A percentile compares a stretch with the other conserved stretches of the same genome.
phyloP scores from a whole-genome alignment of 2,113 vertebrate species.

The Rattus rattus region DNA sequence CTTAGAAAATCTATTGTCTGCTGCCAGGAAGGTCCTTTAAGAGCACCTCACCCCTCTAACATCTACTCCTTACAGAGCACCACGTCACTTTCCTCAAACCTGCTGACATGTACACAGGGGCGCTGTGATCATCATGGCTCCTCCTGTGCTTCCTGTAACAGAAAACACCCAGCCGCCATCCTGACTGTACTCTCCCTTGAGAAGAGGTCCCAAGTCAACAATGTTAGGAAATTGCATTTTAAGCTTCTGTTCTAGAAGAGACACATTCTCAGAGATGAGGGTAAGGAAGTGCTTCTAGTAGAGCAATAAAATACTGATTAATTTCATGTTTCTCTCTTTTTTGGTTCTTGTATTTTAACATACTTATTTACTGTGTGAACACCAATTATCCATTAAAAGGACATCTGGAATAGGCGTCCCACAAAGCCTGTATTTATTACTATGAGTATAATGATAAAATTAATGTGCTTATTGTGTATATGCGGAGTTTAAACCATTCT shows the following conservation, averaged over 20 bases:
- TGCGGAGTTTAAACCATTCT: conserved; percentile 29
- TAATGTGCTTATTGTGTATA: conserved; percentile 43
- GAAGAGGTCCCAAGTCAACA: conserved; percentile 48
- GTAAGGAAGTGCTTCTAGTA: background rate
- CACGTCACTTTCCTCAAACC: background rate
- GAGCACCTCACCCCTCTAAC: background rate
- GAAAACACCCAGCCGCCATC: background rate
- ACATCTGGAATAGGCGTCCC: conserved; percentile 62
- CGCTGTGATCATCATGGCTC: background rate
- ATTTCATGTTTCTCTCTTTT: conserved; percentile 46
- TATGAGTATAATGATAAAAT: conserved; percentile 65
- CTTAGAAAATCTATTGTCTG: background rate
- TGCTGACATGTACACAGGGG: background rate
- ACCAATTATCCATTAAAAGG: conserved; percentile 70
- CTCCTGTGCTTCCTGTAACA: background rate
- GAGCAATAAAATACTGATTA: conserved; percentile 40
- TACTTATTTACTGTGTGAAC: conserved; percentile 58
- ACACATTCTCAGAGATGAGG: background rate
- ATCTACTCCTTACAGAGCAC: background rate
- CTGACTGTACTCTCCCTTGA: conserved; percentile 23
- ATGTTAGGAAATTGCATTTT: conserved; percentile 25
- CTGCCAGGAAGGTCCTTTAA: background rate
- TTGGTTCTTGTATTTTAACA: conserved; percentile 53
- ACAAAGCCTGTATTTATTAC: conserved; percentile 60
- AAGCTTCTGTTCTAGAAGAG: conserved; percentile 54